Percentiles rank a stretch among this genome's conserved stretches.
These are phyloP conservation scores for Amiota mariae DNA, from an alignment of 2,888 invertebrate species.

Conservation along the genomic window DNA sequence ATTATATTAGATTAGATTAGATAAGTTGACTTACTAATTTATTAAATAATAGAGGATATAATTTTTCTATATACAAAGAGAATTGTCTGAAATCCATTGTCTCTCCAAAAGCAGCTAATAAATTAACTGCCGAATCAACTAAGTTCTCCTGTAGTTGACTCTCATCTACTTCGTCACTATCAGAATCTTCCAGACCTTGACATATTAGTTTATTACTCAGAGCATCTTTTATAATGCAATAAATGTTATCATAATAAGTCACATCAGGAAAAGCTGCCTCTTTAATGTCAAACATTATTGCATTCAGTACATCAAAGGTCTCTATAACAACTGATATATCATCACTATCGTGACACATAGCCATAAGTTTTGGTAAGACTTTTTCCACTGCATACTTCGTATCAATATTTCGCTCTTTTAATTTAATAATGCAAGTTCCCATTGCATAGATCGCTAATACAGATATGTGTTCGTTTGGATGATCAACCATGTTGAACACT, in stretches of 20 bases:
- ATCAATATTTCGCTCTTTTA: no score
- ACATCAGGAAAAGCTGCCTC: conserved; percentile 76
- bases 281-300: conserved; percentile 79
- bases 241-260: conserved; percentile 79
- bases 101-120: conserved; percentile 81
- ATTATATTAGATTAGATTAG: no score
- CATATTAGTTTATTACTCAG: conserved; percentile 78
- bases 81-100: conserved; percentile 80
- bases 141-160: conserved; percentile 84
- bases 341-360: conserved; percentile 77
- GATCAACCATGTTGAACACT: conserved; percentile 80
- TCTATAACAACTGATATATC: conserved; percentile 79
- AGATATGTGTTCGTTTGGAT: conserved; percentile 82
- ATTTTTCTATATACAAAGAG: conserved; percentile 79
- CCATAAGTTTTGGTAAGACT: conserved; percentile 81
- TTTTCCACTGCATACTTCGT: conserved; percentile 77
- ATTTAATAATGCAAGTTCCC: no score
- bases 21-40: conserved; percentile 76
- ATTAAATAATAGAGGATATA: conserved; percentile 78
- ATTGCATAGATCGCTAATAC: conserved; percentile 80
- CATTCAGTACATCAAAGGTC: conserved; percentile 79
- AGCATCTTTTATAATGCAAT: conserved; percentile 80
- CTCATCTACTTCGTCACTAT: conserved; percentile 50
- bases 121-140: conserved; percentile 83
- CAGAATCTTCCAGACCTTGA: conserved; percentile 75